phyloP scores from a whole-genome alignment of 2,113 vertebrate species.

The Benitochromis conjunctus region DNA sequence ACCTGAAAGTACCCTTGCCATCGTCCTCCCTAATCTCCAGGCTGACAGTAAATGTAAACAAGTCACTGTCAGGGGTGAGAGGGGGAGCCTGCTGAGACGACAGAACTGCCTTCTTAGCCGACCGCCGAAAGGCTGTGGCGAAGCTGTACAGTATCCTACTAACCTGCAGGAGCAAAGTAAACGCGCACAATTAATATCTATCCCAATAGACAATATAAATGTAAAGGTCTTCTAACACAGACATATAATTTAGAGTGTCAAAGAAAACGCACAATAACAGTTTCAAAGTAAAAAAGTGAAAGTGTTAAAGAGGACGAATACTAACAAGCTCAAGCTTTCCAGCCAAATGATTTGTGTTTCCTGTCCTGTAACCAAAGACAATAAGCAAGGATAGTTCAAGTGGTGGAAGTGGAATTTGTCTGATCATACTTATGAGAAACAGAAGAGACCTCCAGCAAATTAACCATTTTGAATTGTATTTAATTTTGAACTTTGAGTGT shows the following conservation, averaged over 20 bases:
- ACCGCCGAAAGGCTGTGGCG: slow-evolving; percentile 94
- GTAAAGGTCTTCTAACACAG: neutral
- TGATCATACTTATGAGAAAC: neutral
- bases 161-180: slow-evolving; percentile 73
- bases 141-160: slow-evolving; percentile 98
- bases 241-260: neutral
- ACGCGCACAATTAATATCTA: neutral
- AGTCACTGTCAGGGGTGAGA: slow-evolving; percentile 92
- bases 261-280: neutral
- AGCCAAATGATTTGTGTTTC: neutral
- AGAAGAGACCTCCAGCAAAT: neutral
- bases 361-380: neutral
- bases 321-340: neutral
- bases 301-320: neutral
- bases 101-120: slow-evolving; percentile 85
- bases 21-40: slow-evolving; percentile 98
- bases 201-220: neutral
- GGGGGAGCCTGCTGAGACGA: slow-evolving; percentile 78
- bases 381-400: neutral
- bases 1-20: slow-evolving; percentile 98
- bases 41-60: slow-evolving; percentile 96
- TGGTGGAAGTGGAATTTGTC: neutral
- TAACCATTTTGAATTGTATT: neutral
- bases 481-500: neutral
- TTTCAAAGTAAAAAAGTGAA: neutral